These are phyloP conservation scores for Leptinotarsa rubiginosa DNA, from an alignment of 2,888 invertebrate genomes.

Conservation along the genomic window DNA sequence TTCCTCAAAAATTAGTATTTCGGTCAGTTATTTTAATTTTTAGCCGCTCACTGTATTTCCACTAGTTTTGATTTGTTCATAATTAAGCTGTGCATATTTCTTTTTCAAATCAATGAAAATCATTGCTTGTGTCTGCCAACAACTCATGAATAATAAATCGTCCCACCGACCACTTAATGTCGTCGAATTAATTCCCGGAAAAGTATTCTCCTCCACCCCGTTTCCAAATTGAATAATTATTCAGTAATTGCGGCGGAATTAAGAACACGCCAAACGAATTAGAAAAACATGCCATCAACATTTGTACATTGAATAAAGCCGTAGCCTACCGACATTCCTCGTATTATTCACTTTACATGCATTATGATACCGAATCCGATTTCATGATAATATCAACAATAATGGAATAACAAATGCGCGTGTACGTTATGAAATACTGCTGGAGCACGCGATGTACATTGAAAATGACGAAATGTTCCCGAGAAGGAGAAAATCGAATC, in stretches of 20 bases:
- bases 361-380: constrained; percentile 41
- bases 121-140: background rate
- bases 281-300: constrained; percentile 21
- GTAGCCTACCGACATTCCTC: background rate
- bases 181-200: background rate
- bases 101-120: background rate
- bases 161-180: background rate
- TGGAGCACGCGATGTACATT: constrained; percentile 38
- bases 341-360: constrained; percentile 32
- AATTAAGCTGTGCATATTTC: background rate
- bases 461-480: background rate
- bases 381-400: constrained; percentile 48
- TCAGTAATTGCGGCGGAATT: constrained; percentile 18
- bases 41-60: too few species aligned
- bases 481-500: background rate
- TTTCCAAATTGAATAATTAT: constrained; percentile 18
- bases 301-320: background rate
- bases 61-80: too few species aligned
- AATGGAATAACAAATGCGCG: constrained; percentile 53
- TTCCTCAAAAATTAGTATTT: too few species aligned
- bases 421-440: constrained; percentile 38
- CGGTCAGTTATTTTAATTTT: too few species aligned
- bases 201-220: background rate
- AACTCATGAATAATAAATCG: constrained; percentile 2
- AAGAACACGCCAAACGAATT: constrained; percentile 27